Base-by-base conservation (phyloP, 2,797 vertebrate genomes). In the Lagodon rhomboides region DNA sequence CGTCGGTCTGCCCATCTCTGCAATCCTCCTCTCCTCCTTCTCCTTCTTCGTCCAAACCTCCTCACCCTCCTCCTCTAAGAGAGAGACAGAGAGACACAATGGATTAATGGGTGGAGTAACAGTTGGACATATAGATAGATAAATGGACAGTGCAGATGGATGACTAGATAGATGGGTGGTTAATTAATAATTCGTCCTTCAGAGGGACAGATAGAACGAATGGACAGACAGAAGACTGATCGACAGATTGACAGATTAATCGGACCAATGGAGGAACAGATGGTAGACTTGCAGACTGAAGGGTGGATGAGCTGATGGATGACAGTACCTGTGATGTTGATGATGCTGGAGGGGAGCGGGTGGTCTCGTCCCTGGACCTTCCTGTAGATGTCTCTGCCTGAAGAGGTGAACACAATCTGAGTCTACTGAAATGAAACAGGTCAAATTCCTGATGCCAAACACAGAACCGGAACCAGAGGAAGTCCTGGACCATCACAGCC, bases 321-420 rank as follows among this genome's bases (percentile, higher is more conserved):
- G 25, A 15, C 4, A 12, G 17, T 96, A 99, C 98, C 98, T 97
- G 95, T 77, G 70, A 99, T 92, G 95, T 82, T 95, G 96, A 98
- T 81, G 91, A 98, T 72, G 68, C 94, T 78, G 41, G 95, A 94
- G 74, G 95, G 95, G 80, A 94, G 68, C 12, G 94, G 96, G 79
- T 93, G 95, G 38, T 98, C 97, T 94, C 97, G 96, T 89, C 96
- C 90, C 76, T 98, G 98, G 83, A 99, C 96, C 88, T 97, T 99
- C 94, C 98, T 96, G 96, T 97, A 97, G 93, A 99, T 62, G 83
- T 97, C 95, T 84, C 89, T 95, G 80, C 97, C 98, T 99, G 95
- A 73, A 84, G 61, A 90, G 54, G 55, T 51, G 38, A 78, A 71
- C 20, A 81, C 18, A 84, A 54, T 65, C 20, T 17, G 30, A 62